phyloP scores from a whole-genome alignment of 2,888 invertebrate genomes.

The Athalia rosae region DNA sequence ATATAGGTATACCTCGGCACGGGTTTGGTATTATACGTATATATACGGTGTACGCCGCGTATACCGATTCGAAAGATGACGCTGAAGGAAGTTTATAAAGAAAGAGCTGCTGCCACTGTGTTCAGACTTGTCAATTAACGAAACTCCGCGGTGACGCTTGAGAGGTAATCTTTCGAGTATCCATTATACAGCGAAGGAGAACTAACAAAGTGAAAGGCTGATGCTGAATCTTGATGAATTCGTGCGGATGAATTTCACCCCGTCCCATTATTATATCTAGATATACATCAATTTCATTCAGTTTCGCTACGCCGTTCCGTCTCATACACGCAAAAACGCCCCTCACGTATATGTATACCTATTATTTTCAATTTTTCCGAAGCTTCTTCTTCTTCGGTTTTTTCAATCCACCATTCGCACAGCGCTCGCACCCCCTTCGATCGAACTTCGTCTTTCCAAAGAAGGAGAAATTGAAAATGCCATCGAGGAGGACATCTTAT shows the following conservation, averaged over 20 bases:
- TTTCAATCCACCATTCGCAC: too few species aligned
- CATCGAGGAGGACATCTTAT: too few species aligned
- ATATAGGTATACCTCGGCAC: background rate
- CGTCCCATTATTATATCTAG: background rate
- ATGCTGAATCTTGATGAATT: constrained; percentile 41
- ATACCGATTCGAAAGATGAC: constrained; percentile 14
- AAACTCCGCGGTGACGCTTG: constrained; percentile 55
- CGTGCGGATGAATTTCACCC: constrained; percentile 56
- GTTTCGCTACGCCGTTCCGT: constrained; percentile 58
- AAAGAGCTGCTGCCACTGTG: background rate
- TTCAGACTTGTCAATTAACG: constrained; percentile 66
- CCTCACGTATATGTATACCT: too few species aligned
- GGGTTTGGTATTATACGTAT: too few species aligned
- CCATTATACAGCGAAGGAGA: constrained; percentile 62
- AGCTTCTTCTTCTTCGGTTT: background rate
- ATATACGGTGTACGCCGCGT: background rate
- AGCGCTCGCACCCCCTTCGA: too few species aligned
- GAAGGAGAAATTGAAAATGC: too few species aligned
- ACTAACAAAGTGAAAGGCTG: constrained; percentile 41
- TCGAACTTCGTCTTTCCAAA: too few species aligned
- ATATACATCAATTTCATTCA: constrained; percentile 59
- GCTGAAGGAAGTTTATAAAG: too few species aligned
- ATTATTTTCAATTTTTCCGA: background rate
- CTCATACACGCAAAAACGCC: constrained; percentile 41
- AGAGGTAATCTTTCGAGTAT: constrained; percentile 69